These are phyloP conservation scores for Gallinago stenura DNA, from an alignment of 2,797 vertebrate genomes.

Conservation along the genomic window DNA sequence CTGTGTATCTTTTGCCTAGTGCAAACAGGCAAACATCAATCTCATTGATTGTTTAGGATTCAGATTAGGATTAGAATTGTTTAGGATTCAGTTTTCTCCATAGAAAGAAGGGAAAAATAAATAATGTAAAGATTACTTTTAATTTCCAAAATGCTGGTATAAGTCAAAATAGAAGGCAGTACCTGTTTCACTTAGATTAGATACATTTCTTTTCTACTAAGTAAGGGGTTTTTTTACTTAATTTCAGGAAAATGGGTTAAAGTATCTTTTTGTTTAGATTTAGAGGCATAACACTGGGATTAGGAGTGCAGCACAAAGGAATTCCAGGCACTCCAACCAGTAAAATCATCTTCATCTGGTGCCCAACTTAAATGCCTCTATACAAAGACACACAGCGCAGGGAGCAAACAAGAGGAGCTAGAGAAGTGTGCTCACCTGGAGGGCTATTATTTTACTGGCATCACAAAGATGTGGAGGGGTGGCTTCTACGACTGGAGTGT, in stretches of 20 bases:
- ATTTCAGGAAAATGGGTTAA: neutral
- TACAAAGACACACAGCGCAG: neutral
- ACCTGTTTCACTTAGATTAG: neutral
- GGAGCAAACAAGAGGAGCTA: neutral
- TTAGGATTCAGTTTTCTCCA: neutral
- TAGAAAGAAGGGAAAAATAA: neutral
- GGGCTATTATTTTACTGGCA: neutral
- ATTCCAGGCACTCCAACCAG: neutral
- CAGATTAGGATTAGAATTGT: neutral
- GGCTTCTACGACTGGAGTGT: neutral
- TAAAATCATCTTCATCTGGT: neutral
- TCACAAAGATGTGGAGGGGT: neutral
- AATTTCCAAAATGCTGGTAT: neutral
- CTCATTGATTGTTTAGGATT: neutral
- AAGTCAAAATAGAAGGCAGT: neutral
- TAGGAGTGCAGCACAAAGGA: neutral
- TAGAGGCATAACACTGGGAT: neutral
- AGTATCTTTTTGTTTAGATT: neutral
- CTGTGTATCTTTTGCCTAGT: neutral
- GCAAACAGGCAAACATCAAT: neutral
- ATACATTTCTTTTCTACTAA: neutral
- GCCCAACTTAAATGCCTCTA: neutral
- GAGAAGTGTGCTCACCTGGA: neutral
- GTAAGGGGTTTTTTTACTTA: neutral
- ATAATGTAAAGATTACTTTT: neutral